Evolutionary conservation across 2,113 vertebrate species (phyloP), one percentile per base, ranked within the genome.

Genomic region (Empidonax traillii): DNA sequence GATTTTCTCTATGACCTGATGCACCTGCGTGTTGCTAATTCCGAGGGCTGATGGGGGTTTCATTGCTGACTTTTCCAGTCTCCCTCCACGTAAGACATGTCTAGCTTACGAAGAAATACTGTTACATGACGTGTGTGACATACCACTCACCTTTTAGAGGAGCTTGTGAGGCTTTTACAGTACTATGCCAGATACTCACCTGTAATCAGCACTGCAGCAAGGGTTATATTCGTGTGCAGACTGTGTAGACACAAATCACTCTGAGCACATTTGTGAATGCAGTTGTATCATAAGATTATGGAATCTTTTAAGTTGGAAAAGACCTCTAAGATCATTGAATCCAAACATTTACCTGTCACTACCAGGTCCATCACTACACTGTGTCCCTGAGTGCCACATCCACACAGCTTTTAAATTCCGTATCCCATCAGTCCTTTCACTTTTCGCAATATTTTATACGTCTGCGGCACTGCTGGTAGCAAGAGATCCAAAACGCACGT

Each of bases 51-150:
- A n/a, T 53, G 55, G 8, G 35, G 10, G 1, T 31, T 79, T 87
- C 43, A 23, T 28, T 65, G 43, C 37, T 55, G 37, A 51, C 59
- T 43, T 78, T 30, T 76, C 17, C 49, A 80, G 49, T 44, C 2
- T 23, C 12, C 5, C 10, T 11, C 15, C 37, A 12, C 3, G 8
- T 56, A 46, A 77, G 30, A 30, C 21, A 31, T 63, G 85, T 47
- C 35, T 41, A n/a, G 43, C n/a, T 14, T 31, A 56, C 65, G 37
- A 53, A 79, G 71, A 44, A 73, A 37, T 58, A 53, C 53, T 5
- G 0, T 39, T 31, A 10, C 9, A 2, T 31, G 41, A 14, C 0
- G 1, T 23, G 46, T 33, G 11, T 51, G 23, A 53, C 33, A 46
- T 3, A 22, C 5, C 56, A 7, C 33, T 67, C 9, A 14, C 49